phyloP scores from a whole-genome alignment of 2,888 invertebrate genomes.

The Amaurobius ferox region DNA sequence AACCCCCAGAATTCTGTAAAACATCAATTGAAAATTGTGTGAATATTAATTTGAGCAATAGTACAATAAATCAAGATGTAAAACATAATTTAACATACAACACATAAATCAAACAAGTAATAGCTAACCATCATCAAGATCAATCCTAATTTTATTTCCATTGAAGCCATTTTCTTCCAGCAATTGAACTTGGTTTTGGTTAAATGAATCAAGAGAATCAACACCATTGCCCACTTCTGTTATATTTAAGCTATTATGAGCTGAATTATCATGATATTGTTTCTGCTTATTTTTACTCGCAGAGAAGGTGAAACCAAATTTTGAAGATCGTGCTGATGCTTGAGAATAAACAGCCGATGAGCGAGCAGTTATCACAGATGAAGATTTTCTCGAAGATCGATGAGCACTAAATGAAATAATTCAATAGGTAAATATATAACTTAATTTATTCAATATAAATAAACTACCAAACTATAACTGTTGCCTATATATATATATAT shows the following conservation, averaged over 20 bases:
- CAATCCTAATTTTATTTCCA: constrained; percentile 33
- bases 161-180: constrained; percentile 19
- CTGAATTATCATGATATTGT: neutral
- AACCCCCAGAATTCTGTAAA: too few relatives aligned
- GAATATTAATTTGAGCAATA: too few relatives aligned
- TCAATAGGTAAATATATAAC: too few relatives aligned
- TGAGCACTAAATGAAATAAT: constrained; percentile 15
- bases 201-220: neutral
- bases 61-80: too few relatives aligned
- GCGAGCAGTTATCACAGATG: constrained; percentile 33
- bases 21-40: too few relatives aligned
- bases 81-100: too few relatives aligned
- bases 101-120: constrained; percentile 7
- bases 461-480: too few relatives aligned
- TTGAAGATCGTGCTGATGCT: constrained; percentile 21
- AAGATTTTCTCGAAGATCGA: constrained; percentile 26
- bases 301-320: neutral
- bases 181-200: neutral
- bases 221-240: neutral
- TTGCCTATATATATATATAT: too few relatives aligned
- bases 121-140: constrained; percentile 49
- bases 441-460: too few relatives aligned
- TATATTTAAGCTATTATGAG: neutral
- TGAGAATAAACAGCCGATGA: constrained; percentile 30
- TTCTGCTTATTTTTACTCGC: neutral